Conservation (phyloP, 2,113 vertebrate species). For the Petrocephalus zakoni region DNA sequence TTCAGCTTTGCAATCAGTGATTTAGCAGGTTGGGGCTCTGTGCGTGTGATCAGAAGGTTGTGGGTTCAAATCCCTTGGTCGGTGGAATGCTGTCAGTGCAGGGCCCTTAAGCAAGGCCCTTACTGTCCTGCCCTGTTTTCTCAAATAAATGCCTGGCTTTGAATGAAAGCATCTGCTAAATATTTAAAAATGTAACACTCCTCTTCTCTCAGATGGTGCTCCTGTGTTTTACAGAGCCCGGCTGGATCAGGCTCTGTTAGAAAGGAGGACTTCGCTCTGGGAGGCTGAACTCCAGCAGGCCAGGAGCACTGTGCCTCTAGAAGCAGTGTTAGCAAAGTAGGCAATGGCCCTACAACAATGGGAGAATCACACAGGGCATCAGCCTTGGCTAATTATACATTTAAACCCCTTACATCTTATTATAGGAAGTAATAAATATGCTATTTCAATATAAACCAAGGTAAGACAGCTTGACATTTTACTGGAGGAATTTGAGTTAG, state of each 20-base stretch:
- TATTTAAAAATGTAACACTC: not conserved
- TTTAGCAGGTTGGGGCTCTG: not conserved
- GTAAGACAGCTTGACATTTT: not conserved
- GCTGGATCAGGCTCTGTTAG: not conserved
- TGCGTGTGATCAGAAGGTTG: not conserved
- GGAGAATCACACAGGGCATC: not conserved
- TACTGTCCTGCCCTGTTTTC: not conserved
- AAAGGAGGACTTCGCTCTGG: not conserved
- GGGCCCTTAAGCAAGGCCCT: not conserved
- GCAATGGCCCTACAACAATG: not conserved
- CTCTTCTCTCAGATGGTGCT: not conserved
- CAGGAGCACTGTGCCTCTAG: not conserved
- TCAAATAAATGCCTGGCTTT: not conserved
- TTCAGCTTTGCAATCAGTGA: not conserved
- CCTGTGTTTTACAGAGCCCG: not conserved
- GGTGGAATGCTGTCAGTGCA: not conserved
- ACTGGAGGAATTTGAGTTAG: not conserved
- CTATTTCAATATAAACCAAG: not conserved
- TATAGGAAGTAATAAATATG: constrained; percentile 1
- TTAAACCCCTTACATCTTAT: not conserved
- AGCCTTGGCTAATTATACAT: not conserved
- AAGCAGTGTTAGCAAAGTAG: not conserved
- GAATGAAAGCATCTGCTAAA: not conserved
- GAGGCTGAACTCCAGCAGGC: not conserved
- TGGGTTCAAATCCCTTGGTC: not conserved